These are phyloP conservation scores for Otis tarda DNA, from an alignment of 2,113 vertebrate genomes.

Conservation along the genomic window DNA sequence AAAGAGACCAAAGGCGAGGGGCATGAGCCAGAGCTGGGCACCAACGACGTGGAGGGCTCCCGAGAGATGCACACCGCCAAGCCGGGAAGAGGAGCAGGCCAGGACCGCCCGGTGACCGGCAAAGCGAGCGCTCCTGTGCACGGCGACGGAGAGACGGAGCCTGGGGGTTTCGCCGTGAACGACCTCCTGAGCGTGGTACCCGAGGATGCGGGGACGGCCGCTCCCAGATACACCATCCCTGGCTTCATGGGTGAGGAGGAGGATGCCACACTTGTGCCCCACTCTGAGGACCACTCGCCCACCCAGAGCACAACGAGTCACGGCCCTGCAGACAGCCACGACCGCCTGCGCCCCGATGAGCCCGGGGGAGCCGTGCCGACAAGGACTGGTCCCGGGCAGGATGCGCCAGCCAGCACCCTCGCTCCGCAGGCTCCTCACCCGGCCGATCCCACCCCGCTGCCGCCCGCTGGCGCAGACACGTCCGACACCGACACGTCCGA, in stretches of 20 bases:
- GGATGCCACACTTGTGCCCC: neutral
- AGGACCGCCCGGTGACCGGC: neutral
- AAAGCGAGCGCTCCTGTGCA: neutral
- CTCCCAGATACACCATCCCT: neutral
- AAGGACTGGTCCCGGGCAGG: neutral
- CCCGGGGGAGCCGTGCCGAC: neutral
- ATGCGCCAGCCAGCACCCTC: neutral
- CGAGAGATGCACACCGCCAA: neutral
- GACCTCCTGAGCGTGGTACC: neutral
- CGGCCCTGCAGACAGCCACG: accelerated
- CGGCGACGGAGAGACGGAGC: neutral
- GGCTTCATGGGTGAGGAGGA: neutral
- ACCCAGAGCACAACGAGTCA: neutral
- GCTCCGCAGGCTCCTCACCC: neutral
- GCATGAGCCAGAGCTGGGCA: neutral
- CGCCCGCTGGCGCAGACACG: neutral
- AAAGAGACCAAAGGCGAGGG: neutral
- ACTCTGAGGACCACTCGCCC: conserved; percentile 46
- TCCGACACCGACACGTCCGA: accelerated
- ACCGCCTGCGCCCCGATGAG: accelerated
- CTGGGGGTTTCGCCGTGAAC: accelerated
- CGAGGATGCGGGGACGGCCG: accelerated
- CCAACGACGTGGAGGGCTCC: neutral
- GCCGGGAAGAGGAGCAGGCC: neutral
- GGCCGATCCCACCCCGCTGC: accelerated